A percentile compares a stretch with the other conserved stretches of the same genome.
These are phyloP conservation scores for Caerostris darwini DNA, from an alignment of 1,140 invertebrate genomes.

Conservation along the genomic window DNA sequence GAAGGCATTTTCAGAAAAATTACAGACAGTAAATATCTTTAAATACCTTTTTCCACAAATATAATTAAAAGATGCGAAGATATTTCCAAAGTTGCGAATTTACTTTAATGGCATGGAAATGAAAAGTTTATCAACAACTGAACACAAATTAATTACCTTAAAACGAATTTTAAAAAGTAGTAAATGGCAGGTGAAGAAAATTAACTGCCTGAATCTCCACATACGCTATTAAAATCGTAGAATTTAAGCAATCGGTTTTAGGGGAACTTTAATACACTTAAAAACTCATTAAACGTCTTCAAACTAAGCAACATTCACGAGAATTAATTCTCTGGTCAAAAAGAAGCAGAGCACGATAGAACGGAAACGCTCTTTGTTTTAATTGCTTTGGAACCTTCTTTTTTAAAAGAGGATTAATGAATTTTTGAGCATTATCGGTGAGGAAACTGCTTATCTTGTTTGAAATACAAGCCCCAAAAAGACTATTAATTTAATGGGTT, in stretches of 20 bases:
- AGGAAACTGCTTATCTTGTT: not conserved
- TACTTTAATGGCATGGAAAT: not conserved
- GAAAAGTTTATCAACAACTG: not conserved
- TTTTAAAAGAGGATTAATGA: not conserved
- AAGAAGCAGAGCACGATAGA: not conserved
- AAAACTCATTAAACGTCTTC: conserved; percentile 24
- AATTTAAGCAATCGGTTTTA: not conserved
- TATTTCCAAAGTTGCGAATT: not conserved
- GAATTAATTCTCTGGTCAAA: conserved; percentile 23
- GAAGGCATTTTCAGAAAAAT: too few relatives aligned
- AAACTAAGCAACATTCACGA: not conserved
- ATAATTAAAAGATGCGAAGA: too few relatives aligned
- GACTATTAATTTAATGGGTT: conserved; percentile 74
- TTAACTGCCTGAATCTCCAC: not conserved
- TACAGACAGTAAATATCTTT: too few relatives aligned
- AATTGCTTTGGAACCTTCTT: not conserved
- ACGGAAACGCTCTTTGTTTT: not conserved
- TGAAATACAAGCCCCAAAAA: not conserved
- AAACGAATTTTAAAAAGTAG: not conserved
- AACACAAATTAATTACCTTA: not conserved
- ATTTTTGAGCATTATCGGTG: conserved; percentile 15
- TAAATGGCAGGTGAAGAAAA: not conserved
- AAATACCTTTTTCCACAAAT: too few relatives aligned
- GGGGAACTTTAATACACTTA: conserved; percentile 6
- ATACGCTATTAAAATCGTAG: not conserved